A percentile compares a stretch with the other conserved stretches of the same genome.
phyloP scores from a whole-genome alignment of 1,140 invertebrate species.

The Agrilus planipennis region DNA sequence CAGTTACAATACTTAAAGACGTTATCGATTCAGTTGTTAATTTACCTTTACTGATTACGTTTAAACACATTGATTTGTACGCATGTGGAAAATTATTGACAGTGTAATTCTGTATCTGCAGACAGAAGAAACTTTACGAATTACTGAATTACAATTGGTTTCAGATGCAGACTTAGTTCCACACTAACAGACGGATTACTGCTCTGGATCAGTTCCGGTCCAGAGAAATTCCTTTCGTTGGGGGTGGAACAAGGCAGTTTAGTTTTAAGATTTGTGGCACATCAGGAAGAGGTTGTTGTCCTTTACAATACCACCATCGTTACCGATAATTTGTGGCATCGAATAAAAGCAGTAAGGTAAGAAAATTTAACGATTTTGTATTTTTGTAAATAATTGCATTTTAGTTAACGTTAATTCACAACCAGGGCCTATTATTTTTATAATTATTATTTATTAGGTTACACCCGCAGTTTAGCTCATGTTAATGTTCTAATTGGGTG shows the following conservation, averaged over 20 bases:
- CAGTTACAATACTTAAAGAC: too few species aligned
- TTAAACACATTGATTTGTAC: too few species aligned
- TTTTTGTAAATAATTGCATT: neutral
- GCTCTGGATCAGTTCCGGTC: slow-evolving; percentile 76
- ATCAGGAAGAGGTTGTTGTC: slow-evolving; percentile 55
- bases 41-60: too few species aligned
- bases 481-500: too few species aligned
- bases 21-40: too few species aligned
- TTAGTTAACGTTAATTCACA: neutral
- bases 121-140: too few species aligned
- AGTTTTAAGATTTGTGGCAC: slow-evolving; percentile 59
- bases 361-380: slow-evolving; percentile 4
- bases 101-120: too few species aligned
- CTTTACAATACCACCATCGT: slow-evolving; percentile 77
- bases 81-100: too few species aligned
- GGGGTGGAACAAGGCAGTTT: slow-evolving; percentile 63
- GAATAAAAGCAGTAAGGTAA: slow-evolving; percentile 76
- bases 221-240: slow-evolving; percentile 64
- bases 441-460: too few species aligned
- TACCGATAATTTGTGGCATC: slow-evolving; percentile 87
- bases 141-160: too few species aligned
- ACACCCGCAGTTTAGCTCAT: too few species aligned
- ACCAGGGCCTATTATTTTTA: neutral
- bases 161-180: slow-evolving; percentile 51
- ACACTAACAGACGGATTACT: slow-evolving; percentile 67